Evolutionary conservation across 2,797 vertebrate genomes (phyloP), one percentile per base, ranked within the genome.

Genomic region (Arrhamphus sclerolepis): DNA sequence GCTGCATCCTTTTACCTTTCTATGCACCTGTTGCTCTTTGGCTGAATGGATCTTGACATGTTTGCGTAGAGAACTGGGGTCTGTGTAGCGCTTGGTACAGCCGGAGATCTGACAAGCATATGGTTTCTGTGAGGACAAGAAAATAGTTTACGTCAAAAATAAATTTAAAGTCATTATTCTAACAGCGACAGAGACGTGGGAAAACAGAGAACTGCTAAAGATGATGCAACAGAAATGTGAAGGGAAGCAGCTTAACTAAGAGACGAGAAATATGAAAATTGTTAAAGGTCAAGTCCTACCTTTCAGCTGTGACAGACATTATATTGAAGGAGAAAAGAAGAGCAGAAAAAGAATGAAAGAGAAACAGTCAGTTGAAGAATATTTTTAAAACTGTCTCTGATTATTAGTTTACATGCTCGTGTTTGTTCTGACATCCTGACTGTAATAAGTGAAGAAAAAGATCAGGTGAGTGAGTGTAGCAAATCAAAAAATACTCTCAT

Each of bases 21-120:
- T 95, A 87, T 91, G 95, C 90, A 96, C 94, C 94, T 97, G 97
- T 81, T 98, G 96, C 83, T 98, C 97, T 91, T 98, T 98, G 87
- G 95, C 95, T 0, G 97, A 96, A 85, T 99, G 97, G 63, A 98
- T 97, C 89, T 98, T 99, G 82, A 98, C 97, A 1, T 99, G 97
- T 77, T 99, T 99, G 87, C 97, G 96, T 39, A 99, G 93, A 18
- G 97, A 99, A 92, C 97, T 99, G 81, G 97, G 97, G 84, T 99
- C 97, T 0, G 97, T 98, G 91, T 99, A 99, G 83, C 97, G 96
- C 74, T 99, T 99, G 87, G 96, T 96, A 75, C 97, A 99, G 82
- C 97, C 97, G 0, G 96, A 96, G 43, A 99, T 98, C 93, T 98
- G 97, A 90, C 97, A 99, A 47, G 96, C 97, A 0, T 99, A 99